phyloP scores from a whole-genome alignment of 2,113 vertebrate genomes.

The Microcebus griseorufus region DNA sequence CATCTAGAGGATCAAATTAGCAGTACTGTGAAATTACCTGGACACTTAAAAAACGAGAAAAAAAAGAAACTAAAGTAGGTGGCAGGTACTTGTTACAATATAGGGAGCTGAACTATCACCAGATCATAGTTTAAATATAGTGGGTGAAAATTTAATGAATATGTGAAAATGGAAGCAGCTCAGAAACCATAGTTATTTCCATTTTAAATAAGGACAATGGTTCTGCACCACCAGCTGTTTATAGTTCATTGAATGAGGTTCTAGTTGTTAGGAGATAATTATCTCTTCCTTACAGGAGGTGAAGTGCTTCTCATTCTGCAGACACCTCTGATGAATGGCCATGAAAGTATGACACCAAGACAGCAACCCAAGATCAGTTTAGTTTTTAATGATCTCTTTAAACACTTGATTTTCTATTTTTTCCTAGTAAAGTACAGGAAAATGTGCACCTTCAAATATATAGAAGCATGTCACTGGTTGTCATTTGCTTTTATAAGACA shows the following conservation, averaged over 20 bases:
- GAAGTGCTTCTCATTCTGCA: constrained; percentile 45
- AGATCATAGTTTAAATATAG: constrained; percentile 55
- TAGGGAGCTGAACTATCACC: not conserved
- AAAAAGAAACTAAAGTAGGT: constrained; percentile 30
- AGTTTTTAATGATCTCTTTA: constrained; percentile 67
- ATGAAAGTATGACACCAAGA: constrained; percentile 45
- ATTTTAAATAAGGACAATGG: constrained; percentile 63
- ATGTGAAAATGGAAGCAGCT: constrained; percentile 53
- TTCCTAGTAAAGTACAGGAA: constrained; percentile 45
- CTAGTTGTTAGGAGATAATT: constrained; percentile 61
- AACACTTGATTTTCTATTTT: constrained; percentile 54
- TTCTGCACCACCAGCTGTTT: constrained; percentile 64
- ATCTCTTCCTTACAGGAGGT: constrained; percentile 45
- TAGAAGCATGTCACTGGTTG: not conserved
- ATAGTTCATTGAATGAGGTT: constrained; percentile 49
- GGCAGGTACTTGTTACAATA: not conserved
- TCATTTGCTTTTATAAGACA: constrained; percentile 30
- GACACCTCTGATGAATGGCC: constrained; percentile 49
- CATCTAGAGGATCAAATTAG: not conserved
- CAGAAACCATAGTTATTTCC: constrained; percentile 46
- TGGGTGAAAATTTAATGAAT: constrained; percentile 48
- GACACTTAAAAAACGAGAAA: not conserved
- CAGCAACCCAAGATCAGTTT: constrained; percentile 50
- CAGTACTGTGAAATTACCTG: not conserved
- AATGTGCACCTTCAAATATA: constrained; percentile 52